Evolutionary conservation across 2,888 invertebrate species (phyloP), one percentile per base, ranked within the genome.

Genomic region (Xestia xanthographa): DNA sequence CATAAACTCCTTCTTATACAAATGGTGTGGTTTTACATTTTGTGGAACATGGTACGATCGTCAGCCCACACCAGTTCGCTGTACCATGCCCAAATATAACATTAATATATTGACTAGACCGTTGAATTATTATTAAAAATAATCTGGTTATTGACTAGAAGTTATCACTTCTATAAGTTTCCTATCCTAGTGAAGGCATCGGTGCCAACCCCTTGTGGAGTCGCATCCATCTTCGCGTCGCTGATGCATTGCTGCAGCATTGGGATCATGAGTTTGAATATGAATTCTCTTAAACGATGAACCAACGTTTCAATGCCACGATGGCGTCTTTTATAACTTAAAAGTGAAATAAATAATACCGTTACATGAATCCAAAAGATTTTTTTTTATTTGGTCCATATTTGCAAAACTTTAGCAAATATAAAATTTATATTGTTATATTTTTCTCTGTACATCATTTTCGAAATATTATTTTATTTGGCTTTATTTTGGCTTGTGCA

Each of bases 61-160:
- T 70, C 14, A 53, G 53, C 45, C 70, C 60, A 71, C 85, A 70
- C 67, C 58, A 38, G 41, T 74, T 65, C 60, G 22, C 72, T 43
- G 66, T 53, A 84, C 81, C 67, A 71, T 77, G 71, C 14, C 17
- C 65, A 77, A 74, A 38, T 69, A 68, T 82, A 60, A 63, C 53
- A 82, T 58, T 72, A 77, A 53, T 74, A 60, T 76, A 78, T 77
- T 82, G 82, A 85, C 85, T 85, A 87, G 82, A 85, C 66, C 43
- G 43, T 84, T 68, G 43, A 72, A 22, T 72, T 60, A 84, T 68
- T 81, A 81, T 66, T 79, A 75, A 79, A 79, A 86, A 74, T 82
- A 77, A 82, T 82, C 71, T 72, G 70, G 72, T 43, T 78, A 85
- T 70, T 78, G 83, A 86, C 86, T 82, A 86, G 83, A 84, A 74